Evolutionary conservation across 2,888 invertebrate genomes (phyloP).

Genomic region (Drosophila tanythrix): DNA sequence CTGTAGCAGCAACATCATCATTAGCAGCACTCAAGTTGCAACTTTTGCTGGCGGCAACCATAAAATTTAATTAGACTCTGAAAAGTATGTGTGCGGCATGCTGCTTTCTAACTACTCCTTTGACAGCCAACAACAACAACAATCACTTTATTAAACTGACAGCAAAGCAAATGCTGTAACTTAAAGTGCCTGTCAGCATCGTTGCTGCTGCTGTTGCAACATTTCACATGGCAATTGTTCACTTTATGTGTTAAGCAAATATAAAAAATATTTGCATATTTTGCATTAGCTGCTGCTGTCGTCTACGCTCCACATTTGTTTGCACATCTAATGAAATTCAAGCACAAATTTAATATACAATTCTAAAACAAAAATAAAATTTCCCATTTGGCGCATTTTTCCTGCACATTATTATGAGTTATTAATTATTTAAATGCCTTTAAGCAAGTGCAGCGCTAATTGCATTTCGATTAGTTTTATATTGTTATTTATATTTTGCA

Average conservation of each 20-base stretch:
- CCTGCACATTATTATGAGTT: constrained; percentile 56
- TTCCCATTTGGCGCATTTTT: constrained; percentile 33
- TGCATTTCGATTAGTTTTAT: constrained; percentile 38
- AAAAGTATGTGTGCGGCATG: constrained; percentile 1
- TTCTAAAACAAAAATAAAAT: constrained; percentile 7
- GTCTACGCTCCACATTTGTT: constrained; percentile 54
- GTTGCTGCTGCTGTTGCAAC: constrained; percentile 12
- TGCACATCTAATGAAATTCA: constrained; percentile 60
- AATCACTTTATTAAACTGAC: constrained; percentile 54
- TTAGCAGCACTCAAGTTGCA: constrained; percentile 56
- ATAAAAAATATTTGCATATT: constrained; percentile 60
- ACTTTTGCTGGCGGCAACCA: constrained; percentile 57
- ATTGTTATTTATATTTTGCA: constrained; percentile 18
- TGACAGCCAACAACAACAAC: constrained; percentile 16
- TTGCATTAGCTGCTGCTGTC: constrained; percentile 11
- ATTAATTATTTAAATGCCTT: constrained; percentile 55
- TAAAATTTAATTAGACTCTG: constrained; percentile 74
- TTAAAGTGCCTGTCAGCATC: constrained; percentile 35
- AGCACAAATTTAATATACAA: constrained; percentile 24
- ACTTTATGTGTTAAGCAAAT: constrained; percentile 67
- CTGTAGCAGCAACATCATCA: constrained; percentile 49
- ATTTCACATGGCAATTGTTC: constrained; percentile 56
- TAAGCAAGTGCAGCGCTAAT: constrained; percentile 53
- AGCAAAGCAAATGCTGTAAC: constrained; percentile 37
- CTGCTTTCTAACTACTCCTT: constrained; percentile 29